These are phyloP conservation scores for Lanius ludovicianus DNA, from an alignment of 2,113 vertebrate genomes.

Conservation along the genomic window DNA sequence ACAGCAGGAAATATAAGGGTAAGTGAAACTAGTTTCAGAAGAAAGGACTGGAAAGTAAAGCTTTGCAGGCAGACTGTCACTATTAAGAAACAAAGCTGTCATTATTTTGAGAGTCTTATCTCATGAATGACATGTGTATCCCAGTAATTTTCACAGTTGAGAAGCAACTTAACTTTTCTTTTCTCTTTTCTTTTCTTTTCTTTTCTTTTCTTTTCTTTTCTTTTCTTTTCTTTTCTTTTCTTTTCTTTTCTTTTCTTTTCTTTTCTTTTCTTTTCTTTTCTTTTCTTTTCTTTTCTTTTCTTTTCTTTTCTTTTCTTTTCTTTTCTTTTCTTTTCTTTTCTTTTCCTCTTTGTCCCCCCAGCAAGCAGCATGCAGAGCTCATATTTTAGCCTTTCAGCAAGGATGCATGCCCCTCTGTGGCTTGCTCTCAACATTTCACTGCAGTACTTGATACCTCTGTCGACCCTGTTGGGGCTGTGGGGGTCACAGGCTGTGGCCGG, in stretches of 20 bases:
- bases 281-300: background rate
- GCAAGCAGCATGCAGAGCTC: background rate
- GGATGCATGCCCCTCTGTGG: background rate
- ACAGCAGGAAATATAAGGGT: background rate
- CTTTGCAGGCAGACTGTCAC: background rate
- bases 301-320: background rate
- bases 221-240: no score
- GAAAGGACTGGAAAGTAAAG: background rate
- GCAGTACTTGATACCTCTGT: rapidly evolving
- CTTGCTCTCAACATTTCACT: background rate
- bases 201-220: background rate
- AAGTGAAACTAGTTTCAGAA: background rate
- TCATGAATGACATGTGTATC: background rate
- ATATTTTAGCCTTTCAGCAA: background rate
- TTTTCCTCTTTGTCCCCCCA: no score
- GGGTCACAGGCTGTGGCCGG: background rate
- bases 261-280: background rate
- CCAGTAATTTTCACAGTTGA: background rate
- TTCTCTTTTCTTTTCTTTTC: background rate
- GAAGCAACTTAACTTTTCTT: background rate
- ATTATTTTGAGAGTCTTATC: background rate
- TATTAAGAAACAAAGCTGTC: background rate
- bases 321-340: no score
- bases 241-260: no score
- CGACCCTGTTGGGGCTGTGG: background rate